Conservation (phyloP, 2,797 vertebrate genomes). For the Rhinogobio ventralis region DNA sequence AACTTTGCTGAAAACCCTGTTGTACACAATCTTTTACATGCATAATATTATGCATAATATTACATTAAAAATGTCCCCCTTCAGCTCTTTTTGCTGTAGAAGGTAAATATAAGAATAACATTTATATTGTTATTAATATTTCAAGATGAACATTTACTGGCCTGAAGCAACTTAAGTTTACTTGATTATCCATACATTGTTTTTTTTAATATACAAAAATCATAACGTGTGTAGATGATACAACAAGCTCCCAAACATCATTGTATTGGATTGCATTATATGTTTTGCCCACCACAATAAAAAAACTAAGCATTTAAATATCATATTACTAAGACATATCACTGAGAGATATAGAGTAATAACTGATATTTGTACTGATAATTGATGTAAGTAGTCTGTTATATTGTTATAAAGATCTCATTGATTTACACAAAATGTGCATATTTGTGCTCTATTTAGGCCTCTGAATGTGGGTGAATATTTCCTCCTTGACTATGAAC, state of each 20-base stretch:
- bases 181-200: neutral
- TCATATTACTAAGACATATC: neutral
- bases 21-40: neutral
- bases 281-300: neutral
- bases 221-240: neutral
- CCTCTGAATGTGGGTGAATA: neutral
- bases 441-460: neutral
- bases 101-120: neutral
- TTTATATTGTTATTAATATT: neutral
- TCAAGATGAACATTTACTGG: neutral
- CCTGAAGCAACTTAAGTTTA: neutral
- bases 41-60: neutral
- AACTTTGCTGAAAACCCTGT: neutral
- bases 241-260: neutral
- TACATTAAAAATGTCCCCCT: neutral
- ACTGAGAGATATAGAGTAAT: neutral
- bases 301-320: neutral
- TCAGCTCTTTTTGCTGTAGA: neutral
- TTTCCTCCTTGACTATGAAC: neutral
- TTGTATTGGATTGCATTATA: neutral
- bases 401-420: neutral
- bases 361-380: neutral
- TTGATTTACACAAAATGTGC: neutral
- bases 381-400: neutral
- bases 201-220: neutral